Evolutionary conservation across 2,888 invertebrate species (phyloP), one percentile per base, ranked within the genome.

Genomic region (Choristoneura rosaceana): DNA sequence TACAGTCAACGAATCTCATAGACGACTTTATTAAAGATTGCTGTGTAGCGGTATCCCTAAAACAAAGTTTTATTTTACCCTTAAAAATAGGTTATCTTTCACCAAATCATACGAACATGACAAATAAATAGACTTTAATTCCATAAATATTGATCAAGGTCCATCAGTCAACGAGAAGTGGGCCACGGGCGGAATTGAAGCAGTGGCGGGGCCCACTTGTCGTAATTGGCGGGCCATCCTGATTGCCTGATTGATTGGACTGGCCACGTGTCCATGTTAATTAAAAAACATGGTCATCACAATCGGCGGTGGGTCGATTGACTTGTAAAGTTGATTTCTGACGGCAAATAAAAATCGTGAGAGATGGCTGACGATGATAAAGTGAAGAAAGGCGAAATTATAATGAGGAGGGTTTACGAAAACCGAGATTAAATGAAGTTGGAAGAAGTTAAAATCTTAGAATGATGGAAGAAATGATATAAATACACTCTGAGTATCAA

Each of bases 231-330:
- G 76, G 73, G 64, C 78, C 77, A 74, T 80, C 64, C 76, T 79
- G 81, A 85, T 85, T 84, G 85, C 78, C 79, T 85, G 87, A 87
- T 87, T 83, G 87, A 85, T 87, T 79, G 81, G 74, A 43, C 79
- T 76, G 74, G 74, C 76, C 67, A 73, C 76, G 75, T 64, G 74
- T 69, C 59, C 71, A 14, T 1, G 45, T 67, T 68, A 58, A 68
- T 68, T 68, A 71, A 71, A 62, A 59, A 55, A 71, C 66, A 41
- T 64, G 47, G 17, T 62, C 47, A 34, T 67, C 67, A 71, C 45
- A 68, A 63, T 63, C 47, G 12, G 33, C 47, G 70, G 60, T 17
- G 55, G 15, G 8, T 25, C 47, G 58, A 68, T 68, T 71, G 62
- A 50, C 62, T 58, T 58, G 59, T 63, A 14, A 69, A 61, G 61